Evolutionary conservation across 2,113 vertebrate genomes (phyloP), one percentile per base, ranked within the genome.

Genomic region (Psophia crepitans): DNA sequence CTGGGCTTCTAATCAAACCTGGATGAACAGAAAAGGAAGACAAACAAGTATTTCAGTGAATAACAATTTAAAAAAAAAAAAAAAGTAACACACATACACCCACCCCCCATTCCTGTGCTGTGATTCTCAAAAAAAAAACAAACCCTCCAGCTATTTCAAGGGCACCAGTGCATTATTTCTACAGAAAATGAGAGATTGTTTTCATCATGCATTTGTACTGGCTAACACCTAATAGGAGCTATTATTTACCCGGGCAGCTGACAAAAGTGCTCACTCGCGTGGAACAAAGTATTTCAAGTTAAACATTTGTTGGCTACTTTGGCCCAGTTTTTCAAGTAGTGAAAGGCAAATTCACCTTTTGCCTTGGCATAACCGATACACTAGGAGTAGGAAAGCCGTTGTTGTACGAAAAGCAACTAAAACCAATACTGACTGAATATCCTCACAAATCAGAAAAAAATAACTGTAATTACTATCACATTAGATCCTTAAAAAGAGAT

Each of bases 111-210:
- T 79, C 66, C 76, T 6, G 4, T 54, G 73, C 84, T 97, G 76
- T 63, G 90, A 66, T 92, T 96, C 89, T 92, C 91, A 94, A 94
- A 80, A 85, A 93, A 89, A 91, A 87, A 85, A 93, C 87, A 91
- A 87, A 97, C 11, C 75, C 88, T 81, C 4, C 76, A 89, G 91
- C 75, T 88, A 57, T 93, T 92, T 87, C 80, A 78, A 75, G 85
- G 78, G 84, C 84, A 94, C 22, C 30, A 79, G 63, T 80, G 73
- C 71, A 80, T 95, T 95, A 93, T 80, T 97, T 94, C 77, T 88
- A 28, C 14, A 85, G 54, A 91, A 97, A 90, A 82, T 81, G 69
- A 93, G 94, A 95, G 78, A 82, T n/a, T 15, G 58, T 84, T 95
- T 93, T 84, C 87, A 80, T 81, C 8, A 18, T 82, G 70, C 70